A percentile compares a stretch with the other conserved stretches of the same genome.
These are phyloP conservation scores for Condylostylus longicornis DNA, from an alignment of 1,140 invertebrate species.

Conservation along the genomic window DNA sequence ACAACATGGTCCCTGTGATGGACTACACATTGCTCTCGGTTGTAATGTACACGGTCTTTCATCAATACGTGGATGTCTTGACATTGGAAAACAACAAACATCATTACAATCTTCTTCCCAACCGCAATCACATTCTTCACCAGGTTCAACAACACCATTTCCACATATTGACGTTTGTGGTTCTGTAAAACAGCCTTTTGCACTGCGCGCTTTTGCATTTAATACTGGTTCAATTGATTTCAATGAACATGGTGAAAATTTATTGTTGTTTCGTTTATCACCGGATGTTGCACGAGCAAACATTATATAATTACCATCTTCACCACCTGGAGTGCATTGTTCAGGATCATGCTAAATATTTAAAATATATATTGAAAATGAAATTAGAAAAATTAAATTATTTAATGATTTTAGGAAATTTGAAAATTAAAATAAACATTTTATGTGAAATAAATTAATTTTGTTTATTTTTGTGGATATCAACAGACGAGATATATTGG, in stretches of 20 bases:
- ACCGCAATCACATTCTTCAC: constrained; percentile 96
- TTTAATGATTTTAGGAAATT: no score
- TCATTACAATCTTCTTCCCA: constrained; percentile 92
- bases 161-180: constrained; percentile 85
- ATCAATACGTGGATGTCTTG: constrained; percentile 51
- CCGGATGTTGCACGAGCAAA: constrained; percentile 91
- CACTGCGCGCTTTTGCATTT: constrained; percentile 76
- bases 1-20: constrained; percentile 82
- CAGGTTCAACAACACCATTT: constrained; percentile 89
- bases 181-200: constrained; percentile 85
- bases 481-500: no score
- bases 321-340: constrained; percentile 75
- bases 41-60: constrained; percentile 74
- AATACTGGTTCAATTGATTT: constrained; percentile 90
- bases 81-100: constrained; percentile 83
- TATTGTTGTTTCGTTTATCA: constrained; percentile 91
- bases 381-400: no score
- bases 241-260: constrained; percentile 82
- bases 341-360: constrained; percentile 87
- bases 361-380: no score
- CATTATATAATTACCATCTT: constrained; percentile 97
- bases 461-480: no score
- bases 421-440: no score
- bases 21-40: constrained; percentile 36
- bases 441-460: no score